A percentile compares a stretch with the other conserved stretches of the same genome.
Conservation (phyloP, 2,888 invertebrate species). For the Blomia tropicalis region DNA sequence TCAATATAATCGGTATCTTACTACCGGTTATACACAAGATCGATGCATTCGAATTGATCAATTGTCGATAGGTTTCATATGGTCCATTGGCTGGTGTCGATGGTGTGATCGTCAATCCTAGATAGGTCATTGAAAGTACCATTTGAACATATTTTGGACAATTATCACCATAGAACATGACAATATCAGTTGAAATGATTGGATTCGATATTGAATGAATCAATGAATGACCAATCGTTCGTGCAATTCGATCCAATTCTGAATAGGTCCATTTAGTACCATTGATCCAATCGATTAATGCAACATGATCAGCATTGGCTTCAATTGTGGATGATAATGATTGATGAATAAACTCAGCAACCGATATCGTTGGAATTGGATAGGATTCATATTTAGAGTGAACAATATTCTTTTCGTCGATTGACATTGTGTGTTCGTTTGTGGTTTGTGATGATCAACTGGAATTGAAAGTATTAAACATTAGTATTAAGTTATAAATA, state of each 20-base stretch:
- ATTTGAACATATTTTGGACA: neutral
- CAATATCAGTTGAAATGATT: neutral
- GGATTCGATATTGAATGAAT: neutral
- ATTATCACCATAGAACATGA: slow-evolving; percentile 1
- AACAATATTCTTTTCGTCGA: neutral
- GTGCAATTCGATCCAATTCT: neutral
- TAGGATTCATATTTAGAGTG: neutral
- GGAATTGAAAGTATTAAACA: too few relatives aligned
- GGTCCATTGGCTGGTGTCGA: neutral
- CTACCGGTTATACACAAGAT: neutral
- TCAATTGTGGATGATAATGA: neutral
- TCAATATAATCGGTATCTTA: neutral
- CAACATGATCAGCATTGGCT: neutral
- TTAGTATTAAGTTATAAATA: too few relatives aligned
- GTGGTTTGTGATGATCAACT: too few relatives aligned
- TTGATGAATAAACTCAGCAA: neutral
- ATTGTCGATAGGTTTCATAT: neutral
- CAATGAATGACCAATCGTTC: neutral
- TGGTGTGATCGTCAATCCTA: slow-evolving; percentile 6
- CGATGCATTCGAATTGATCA: neutral
- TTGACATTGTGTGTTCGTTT: neutral
- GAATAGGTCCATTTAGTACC: neutral
- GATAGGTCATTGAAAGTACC: neutral
- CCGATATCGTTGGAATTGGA: neutral
- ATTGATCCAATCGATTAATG: neutral